Evolutionary conservation across 1,140 invertebrate species (phyloP).

Genomic region (Dufourea novaeangliae): DNA sequence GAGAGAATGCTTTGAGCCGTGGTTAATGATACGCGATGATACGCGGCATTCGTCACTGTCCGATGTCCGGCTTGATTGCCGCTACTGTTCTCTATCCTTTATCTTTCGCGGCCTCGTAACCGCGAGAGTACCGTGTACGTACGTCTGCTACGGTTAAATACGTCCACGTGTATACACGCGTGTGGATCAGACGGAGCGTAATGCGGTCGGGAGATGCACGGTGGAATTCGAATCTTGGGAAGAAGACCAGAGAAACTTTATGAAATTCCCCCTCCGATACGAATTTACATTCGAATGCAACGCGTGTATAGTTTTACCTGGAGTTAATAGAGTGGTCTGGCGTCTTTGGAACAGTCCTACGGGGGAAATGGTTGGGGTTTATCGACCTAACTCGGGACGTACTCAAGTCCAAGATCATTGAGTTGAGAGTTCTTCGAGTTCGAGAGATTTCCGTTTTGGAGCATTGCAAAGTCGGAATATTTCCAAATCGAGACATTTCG

Average conservation of each 20-base stretch:
- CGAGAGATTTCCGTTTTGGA: too few relatives aligned
- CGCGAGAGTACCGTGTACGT: constrained; percentile 1
- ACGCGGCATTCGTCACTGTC: constrained; percentile 79
- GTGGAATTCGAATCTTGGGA: background rate
- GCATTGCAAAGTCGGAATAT: too few relatives aligned
- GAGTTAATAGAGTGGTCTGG: background rate
- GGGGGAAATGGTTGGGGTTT: background rate
- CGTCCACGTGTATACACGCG: constrained; percentile 23
- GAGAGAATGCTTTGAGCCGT: constrained; percentile 70
- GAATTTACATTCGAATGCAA: background rate
- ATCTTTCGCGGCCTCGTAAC: constrained; percentile 62
- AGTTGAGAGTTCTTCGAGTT: too few relatives aligned
- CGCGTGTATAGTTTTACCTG: background rate
- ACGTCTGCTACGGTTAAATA: constrained; percentile 39
- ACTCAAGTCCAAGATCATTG: too few relatives aligned
- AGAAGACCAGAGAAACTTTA: background rate
- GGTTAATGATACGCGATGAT: constrained; percentile 79
- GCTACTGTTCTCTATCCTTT: constrained; percentile 77
- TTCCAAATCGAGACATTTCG: background rate
- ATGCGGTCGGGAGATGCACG: background rate
- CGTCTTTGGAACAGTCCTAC: background rate
- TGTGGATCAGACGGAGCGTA: background rate
- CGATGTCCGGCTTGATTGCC: constrained; percentile 77
- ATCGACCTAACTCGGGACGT: too few relatives aligned
- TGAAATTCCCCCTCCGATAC: background rate